Conservation (phyloP, 2,113 vertebrate species). For the Carassius gibelio region DNA sequence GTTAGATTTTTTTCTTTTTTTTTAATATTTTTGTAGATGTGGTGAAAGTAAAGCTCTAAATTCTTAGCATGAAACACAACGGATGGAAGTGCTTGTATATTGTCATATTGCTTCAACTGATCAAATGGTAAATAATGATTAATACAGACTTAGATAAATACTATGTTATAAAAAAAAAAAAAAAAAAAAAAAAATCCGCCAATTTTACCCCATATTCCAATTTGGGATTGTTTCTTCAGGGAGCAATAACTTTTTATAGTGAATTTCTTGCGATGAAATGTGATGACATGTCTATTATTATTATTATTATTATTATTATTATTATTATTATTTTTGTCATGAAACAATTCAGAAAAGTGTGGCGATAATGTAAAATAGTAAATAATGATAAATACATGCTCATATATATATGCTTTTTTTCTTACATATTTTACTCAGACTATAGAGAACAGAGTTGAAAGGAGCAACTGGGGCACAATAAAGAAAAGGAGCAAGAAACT, state of each 20-base stretch:
- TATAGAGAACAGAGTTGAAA: constrained; percentile 43
- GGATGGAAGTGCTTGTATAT: background rate
- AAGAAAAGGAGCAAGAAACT: constrained; percentile 31
- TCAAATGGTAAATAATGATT: constrained; percentile 42
- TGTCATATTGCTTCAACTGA: constrained; percentile 22
- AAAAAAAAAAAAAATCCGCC: background rate
- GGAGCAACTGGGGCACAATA: constrained; percentile 45
- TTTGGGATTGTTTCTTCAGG: constrained; percentile 1
- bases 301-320: no score
- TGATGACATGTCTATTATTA: no score
- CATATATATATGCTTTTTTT: constrained; percentile 29
- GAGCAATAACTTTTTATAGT: no score
- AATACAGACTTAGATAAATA: constrained; percentile 40
- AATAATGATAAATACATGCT: constrained; percentile 40
- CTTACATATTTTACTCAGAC: constrained; percentile 23
- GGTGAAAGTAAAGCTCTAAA: constrained; percentile 25
- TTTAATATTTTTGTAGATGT: background rate
- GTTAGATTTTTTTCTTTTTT: background rate
- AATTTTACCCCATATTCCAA: background rate
- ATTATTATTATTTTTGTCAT: background rate
- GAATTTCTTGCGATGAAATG: no score
- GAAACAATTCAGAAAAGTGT: background rate
- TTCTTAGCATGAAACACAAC: constrained; percentile 8
- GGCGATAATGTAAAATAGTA: constrained; percentile 13
- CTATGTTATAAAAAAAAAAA: background rate